Base-by-base conservation (phyloP, 2,113 vertebrate genomes). In the Cavia aperea region DNA sequence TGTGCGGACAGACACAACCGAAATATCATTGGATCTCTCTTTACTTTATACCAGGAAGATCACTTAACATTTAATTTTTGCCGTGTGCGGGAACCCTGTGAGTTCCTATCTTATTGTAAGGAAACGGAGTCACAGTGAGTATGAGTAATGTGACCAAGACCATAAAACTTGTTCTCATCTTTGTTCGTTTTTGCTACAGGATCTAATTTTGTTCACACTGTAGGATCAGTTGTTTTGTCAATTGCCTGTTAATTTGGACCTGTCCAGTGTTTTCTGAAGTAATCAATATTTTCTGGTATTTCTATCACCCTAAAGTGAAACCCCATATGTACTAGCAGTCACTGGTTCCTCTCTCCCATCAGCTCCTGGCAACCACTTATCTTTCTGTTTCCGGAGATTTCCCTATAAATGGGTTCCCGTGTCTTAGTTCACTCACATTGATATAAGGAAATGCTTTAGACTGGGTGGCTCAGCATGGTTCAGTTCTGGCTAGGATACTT, bases 21-120 rank as follows among this genome's bases (percentile, higher is more conserved):
- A 90, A 86, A 68, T 83, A 39, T 77, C 54, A 16, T 4, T 66
- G 46, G n/a, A 31, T 51, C 19, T 91, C 4, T 92, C 6, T 85
- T 88, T 90, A 58, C 49, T 63, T 92, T 24, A 46, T 86, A 33
- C 33, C 31, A 21, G 65, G n/a, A 49, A 46, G 51, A 11, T 75
- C 21, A 72, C 18, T 60, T 33, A 18, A 33, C 60, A 15, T 83
- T 93, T 95, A 63, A 33, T 79, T 79, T 90, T 91, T 77, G 29
- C 24, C 16, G 16, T 46, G 13, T 82, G 4, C 5, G 6, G 62
- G 29, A 43, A 21, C 13, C 31, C n/a, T 2, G 0, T 12, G 36
- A 86, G 36, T 36, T 86, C 15, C 70, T 63, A 1, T 54, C 93
- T 56, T 73, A 18, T 31, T 68, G 6, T 39, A 46, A 81, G 23